Evolutionary conservation across 2,888 invertebrate species (phyloP).

Genomic region (Mantis religiosa): DNA sequence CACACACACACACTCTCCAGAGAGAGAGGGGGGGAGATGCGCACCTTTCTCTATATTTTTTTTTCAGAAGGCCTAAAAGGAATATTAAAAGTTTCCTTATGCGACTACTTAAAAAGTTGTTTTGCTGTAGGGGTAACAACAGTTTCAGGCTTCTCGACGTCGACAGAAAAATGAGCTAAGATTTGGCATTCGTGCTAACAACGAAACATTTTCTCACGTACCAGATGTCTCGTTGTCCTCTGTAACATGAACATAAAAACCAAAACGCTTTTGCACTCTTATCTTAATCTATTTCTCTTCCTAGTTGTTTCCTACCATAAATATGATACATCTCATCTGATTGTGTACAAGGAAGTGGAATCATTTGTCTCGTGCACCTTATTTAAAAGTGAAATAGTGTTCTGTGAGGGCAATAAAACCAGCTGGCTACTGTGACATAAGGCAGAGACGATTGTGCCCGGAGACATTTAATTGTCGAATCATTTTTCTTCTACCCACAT

Average conservation of each 20-base stretch:
- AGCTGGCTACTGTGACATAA: background rate
- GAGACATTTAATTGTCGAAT: background rate
- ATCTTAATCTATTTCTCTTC: background rate
- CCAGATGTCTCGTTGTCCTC: background rate
- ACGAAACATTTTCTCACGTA: background rate
- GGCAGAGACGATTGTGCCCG: background rate
- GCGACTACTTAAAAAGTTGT: no score
- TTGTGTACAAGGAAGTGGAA: conserved; percentile 4
- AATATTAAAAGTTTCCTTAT: no score
- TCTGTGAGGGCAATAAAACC: background rate
- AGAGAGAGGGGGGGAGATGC: no score
- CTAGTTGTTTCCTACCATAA: background rate
- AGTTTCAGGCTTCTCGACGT: no score
- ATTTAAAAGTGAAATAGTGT: conserved; percentile 4
- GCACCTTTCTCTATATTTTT: no score
- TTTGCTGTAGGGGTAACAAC: no score
- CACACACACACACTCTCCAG: no score
- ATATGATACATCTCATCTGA: conserved; percentile 5
- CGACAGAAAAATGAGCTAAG: no score
- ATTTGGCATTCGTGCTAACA: background rate
- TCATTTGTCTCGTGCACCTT: background rate
- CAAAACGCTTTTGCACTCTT: background rate
- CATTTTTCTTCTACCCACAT: background rate
- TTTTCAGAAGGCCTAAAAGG: no score
- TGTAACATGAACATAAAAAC: background rate